Conservation (phyloP, 2,888 invertebrate species). For the Leptopilina syphax region DNA sequence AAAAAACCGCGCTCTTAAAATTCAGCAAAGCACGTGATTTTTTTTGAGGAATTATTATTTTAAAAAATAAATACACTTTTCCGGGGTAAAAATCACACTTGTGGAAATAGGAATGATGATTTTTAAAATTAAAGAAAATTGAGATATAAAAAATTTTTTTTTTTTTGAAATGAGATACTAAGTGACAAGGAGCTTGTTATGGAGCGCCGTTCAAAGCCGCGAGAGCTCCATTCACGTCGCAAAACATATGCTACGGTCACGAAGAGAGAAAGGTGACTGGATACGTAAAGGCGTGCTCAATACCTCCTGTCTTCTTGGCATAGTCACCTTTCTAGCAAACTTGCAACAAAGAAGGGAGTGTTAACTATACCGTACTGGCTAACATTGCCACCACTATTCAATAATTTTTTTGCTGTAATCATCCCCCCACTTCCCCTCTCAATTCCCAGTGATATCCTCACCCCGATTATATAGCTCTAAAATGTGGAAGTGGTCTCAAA, state of each 20-base stretch:
- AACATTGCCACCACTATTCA: slow-evolving; percentile 28
- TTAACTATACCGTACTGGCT: slow-evolving; percentile 51
- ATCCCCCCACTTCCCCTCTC: neutral
- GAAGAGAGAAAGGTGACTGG: slow-evolving; percentile 76
- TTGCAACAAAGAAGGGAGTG: slow-evolving; percentile 69
- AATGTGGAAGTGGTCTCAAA: too few relatives aligned
- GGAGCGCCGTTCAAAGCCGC: slow-evolving; percentile 56
- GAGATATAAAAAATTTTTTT: neutral
- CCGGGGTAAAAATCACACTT: slow-evolving; percentile 10
- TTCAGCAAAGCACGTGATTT: neutral
- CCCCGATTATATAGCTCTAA: too few relatives aligned
- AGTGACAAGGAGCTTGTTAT: slow-evolving; percentile 26
- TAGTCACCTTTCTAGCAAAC: slow-evolving; percentile 74
- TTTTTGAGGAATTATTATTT: too few relatives aligned
- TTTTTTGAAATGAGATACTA: neutral
- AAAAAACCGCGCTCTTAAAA: neutral
- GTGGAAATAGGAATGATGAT: neutral
- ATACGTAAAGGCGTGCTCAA: slow-evolving; percentile 69
- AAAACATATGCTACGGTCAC: slow-evolving; percentile 75
- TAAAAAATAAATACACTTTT: neutral
- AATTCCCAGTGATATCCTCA: too few relatives aligned
- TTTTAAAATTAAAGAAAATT: too few relatives aligned
- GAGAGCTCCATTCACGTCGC: slow-evolving; percentile 62
- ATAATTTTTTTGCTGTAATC: too few relatives aligned
- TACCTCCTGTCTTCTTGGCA: slow-evolving; percentile 68